These are phyloP conservation scores for Ormyrus labotus DNA, from an alignment of 2,888 invertebrate species.

Conservation along the genomic window DNA sequence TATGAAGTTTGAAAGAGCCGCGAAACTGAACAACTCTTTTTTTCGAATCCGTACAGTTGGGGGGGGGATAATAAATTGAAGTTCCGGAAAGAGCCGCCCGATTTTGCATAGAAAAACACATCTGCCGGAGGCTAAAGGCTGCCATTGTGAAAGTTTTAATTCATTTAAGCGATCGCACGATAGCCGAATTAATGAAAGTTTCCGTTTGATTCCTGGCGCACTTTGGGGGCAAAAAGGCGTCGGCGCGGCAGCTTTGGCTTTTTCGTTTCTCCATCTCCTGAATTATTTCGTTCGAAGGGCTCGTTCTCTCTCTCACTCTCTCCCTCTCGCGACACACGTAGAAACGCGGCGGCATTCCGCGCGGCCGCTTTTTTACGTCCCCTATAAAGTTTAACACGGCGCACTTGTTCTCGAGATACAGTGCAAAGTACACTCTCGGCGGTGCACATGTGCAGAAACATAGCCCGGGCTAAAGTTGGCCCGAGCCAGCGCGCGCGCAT, in stretches of 20 bases:
- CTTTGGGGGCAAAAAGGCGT: too few species aligned
- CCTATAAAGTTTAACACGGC: conserved; percentile 17
- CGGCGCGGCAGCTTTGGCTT: background rate
- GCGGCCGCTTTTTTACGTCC: conserved; percentile 13
- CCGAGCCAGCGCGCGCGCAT: background rate
- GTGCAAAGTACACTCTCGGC: background rate
- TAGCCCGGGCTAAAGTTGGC: background rate
- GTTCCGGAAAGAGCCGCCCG: too few species aligned
- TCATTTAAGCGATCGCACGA: background rate
- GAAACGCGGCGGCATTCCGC: too few species aligned
- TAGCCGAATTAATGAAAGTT: background rate
- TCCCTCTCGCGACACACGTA: background rate
- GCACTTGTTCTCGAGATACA: conserved; percentile 13
- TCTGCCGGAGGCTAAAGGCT: background rate
- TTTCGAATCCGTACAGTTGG: too few species aligned
- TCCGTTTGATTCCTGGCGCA: too few species aligned
- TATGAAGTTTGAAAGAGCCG: too few species aligned
- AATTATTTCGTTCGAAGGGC: too few species aligned
- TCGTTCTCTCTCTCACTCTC: background rate
- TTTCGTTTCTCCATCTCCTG: background rate
- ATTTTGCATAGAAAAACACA: too few species aligned
- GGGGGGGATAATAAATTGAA: too few species aligned
- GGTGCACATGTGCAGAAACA: background rate
- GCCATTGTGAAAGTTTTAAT: background rate
- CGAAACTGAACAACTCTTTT: too few species aligned